Evolutionary conservation across 2,888 invertebrate species (phyloP).

Genomic region (Acanthosepion esculentum): DNA sequence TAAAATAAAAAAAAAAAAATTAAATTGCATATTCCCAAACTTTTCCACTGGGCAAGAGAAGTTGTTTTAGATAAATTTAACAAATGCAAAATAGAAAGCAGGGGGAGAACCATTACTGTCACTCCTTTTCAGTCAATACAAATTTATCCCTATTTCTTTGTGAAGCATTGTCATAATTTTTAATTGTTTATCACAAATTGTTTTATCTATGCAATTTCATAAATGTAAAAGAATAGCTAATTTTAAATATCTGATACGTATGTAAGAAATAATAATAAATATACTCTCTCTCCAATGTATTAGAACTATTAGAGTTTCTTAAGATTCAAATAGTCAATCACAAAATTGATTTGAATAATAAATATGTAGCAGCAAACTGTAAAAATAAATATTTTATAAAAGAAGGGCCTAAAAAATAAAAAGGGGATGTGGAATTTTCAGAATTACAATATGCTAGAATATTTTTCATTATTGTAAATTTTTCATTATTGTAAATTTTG

Average conservation of each 20-base stretch:
- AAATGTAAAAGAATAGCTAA: neutral
- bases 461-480: too few species aligned
- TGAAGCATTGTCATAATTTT: neutral
- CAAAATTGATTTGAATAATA: too few species aligned
- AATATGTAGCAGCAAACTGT: too few species aligned
- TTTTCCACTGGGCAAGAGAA: too few species aligned
- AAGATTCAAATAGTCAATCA: too few species aligned
- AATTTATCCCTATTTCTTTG: neutral
- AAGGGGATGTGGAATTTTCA: neutral
- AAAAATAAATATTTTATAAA: too few species aligned
- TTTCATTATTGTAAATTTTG: too few species aligned
- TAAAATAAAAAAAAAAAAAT: too few species aligned
- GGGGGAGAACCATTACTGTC: neutral
- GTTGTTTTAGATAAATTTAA: neutral
- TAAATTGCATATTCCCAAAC: too few species aligned
- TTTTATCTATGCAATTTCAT: neutral
- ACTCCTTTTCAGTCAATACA: neutral
- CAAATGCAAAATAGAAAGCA: neutral
- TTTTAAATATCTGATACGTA: neutral
- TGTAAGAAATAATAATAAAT: neutral
- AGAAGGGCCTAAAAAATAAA: neutral
- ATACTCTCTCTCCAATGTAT: neutral
- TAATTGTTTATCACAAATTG: neutral
- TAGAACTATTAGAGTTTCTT: too few species aligned
- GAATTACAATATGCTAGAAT: too few species aligned